Evolutionary conservation across 2,797 vertebrate genomes (phyloP).

Genomic region (Hypotaenidia okinawae): DNA sequence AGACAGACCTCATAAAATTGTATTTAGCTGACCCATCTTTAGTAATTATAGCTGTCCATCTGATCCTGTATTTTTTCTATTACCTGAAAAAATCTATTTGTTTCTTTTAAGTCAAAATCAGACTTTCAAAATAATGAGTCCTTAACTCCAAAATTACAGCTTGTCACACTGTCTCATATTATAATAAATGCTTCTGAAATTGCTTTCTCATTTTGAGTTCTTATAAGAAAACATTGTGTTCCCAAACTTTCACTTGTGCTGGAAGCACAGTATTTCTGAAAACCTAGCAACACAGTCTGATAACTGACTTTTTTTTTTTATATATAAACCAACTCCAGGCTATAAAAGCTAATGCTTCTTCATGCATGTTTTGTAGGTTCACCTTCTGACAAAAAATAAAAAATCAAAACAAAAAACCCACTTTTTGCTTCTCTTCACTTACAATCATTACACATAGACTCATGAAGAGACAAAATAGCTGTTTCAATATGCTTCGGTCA

Average conservation of each 20-base stretch:
- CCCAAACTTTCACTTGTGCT: background rate
- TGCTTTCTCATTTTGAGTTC: background rate
- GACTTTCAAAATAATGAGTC: background rate
- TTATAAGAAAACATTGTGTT: background rate
- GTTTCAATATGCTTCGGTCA: background rate
- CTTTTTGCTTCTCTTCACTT: background rate
- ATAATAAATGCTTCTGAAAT: background rate
- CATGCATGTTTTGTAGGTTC: background rate
- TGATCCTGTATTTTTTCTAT: background rate
- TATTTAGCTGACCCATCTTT: background rate
- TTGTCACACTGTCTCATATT: background rate
- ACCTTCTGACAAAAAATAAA: background rate
- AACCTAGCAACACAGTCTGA: background rate
- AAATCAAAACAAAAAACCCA: no score
- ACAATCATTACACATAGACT: accelerated
- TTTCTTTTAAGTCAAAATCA: background rate
- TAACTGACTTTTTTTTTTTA: background rate
- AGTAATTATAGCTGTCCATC: background rate
- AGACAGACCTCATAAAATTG: background rate
- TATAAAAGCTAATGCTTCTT: background rate
- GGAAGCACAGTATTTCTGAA: background rate
- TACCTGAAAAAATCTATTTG: background rate
- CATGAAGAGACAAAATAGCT: background rate
- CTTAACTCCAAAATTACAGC: background rate
- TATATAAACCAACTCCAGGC: background rate